A percentile compares a stretch with the other conserved stretches of the same genome.
Conservation (phyloP, 2,113 vertebrate species). For the Asarcornis scutulata region DNA sequence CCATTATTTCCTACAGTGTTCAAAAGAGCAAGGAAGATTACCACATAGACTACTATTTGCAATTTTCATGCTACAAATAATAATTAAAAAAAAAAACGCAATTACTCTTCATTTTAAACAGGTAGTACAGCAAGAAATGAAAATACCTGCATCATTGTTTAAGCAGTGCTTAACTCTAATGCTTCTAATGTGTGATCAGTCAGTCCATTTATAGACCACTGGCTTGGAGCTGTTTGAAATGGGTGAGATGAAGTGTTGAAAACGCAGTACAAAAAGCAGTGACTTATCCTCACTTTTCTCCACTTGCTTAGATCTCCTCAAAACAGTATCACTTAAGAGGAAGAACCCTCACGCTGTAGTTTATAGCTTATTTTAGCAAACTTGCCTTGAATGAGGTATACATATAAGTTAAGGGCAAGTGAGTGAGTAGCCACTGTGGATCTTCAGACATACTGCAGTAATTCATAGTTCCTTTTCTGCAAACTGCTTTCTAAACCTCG, state of each 20-base stretch:
- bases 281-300: not conserved
- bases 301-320: not conserved
- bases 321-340: not conserved
- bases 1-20: conserved; percentile 93
- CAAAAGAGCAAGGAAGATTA: conserved; percentile 37
- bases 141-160: not conserved
- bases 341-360: not conserved
- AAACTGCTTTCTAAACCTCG: not conserved
- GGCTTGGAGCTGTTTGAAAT: not conserved
- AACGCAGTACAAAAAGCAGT: not conserved
- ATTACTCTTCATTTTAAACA: not conserved
- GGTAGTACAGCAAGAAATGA: not conserved
- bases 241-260: not conserved
- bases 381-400: not conserved
- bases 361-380: fast-evolving
- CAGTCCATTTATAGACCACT: not conserved
- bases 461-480: not conserved
- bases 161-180: not conserved
- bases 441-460: not conserved
- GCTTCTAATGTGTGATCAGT: not conserved
- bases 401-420: not conserved
- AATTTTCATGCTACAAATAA: not conserved
- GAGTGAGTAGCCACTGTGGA: fast-evolving
- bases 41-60: not conserved
- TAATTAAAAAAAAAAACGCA: not conserved